Conservation (phyloP, 2,113 vertebrate genomes). For the Podilymbus podiceps region DNA sequence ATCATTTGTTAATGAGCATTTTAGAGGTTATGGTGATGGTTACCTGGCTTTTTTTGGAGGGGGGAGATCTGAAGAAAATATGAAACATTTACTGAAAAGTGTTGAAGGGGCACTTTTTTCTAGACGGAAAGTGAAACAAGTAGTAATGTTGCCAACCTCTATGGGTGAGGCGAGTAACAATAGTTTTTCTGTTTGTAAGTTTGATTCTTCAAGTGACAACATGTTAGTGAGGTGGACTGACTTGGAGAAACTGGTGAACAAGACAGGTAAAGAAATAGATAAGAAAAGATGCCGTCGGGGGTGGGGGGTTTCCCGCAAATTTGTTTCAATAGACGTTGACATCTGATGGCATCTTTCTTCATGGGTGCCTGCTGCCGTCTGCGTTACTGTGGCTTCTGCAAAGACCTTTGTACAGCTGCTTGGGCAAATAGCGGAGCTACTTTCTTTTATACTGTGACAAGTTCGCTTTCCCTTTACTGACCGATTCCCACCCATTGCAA, state of each 20-base stretch:
- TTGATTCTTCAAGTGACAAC: neutral
- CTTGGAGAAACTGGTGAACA: neutral
- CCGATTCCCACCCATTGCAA: neutral
- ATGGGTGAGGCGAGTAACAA: neutral
- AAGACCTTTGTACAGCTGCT: neutral
- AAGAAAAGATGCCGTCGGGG: fast-evolving
- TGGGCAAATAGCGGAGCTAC: neutral
- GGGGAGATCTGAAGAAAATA: neutral
- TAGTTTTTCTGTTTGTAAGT: neutral
- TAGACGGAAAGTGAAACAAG: neutral
- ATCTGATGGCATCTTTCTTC: neutral
- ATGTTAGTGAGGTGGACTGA: neutral
- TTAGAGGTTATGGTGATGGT: neutral
- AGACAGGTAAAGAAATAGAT: neutral
- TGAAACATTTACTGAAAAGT: neutral
- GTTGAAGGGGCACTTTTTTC: neutral
- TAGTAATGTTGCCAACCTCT: neutral
- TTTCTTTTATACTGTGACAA: neutral
- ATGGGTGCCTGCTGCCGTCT: fast-evolving
- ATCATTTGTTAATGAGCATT: neutral
- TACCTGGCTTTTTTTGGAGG: neutral
- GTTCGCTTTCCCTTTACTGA: neutral
- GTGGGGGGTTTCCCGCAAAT: fast-evolving
- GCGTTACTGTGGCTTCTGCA: neutral
- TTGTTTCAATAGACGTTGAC: neutral